Base-by-base conservation (phyloP, 2,888 invertebrate species). In the Myopa tessellatipennis region DNA sequence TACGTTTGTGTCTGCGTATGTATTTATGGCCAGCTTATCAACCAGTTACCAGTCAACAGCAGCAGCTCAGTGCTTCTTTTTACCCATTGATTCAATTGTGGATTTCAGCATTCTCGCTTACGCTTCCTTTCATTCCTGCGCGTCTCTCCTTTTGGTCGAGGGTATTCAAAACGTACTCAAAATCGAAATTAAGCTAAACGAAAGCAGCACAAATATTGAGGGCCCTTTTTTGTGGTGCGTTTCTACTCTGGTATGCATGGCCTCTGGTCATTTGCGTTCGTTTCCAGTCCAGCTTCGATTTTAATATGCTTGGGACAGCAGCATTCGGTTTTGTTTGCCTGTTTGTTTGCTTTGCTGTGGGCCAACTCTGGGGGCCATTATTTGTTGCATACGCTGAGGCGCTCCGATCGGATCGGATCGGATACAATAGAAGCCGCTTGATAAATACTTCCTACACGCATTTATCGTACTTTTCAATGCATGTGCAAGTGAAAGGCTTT, bases 381-480 rank as follows among this genome's bases (percentile, higher is more conserved):
- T 82, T 81, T 81, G 81, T 79, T 81, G 84, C 84, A 79, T 81
- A 81, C 79, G 81, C 78, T 78, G 78, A 77, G 76, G 79, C 79
- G 79, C 78, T 26, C 26, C 26, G 26, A 26, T 26, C 26, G 26
- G 26, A 26, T 26, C 26, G 79, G 85, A 85, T 84, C 84, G 84
- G 81, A 80, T 76, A 82, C 45, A 81, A 79, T 76, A 84, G 86
- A 85, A 86, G 85, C 79, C 79, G 83, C 80, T 83, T 85, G 84
- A 85, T 85, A 83, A 82, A 86, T 83, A 52, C 34, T 34, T 55
- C 34, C 50, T 45, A 45, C 45, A 3, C 45, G 10, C 45, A 69
- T 38, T 40, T 18, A 34, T 18, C 26, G 12, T 52, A 10, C 55
- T 16, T 36, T 26, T 52, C 5, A 52, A 70, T 55, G n/a, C 18